Conservation (phyloP, 2,888 invertebrate genomes). For the Invenusta paracnida region DNA sequence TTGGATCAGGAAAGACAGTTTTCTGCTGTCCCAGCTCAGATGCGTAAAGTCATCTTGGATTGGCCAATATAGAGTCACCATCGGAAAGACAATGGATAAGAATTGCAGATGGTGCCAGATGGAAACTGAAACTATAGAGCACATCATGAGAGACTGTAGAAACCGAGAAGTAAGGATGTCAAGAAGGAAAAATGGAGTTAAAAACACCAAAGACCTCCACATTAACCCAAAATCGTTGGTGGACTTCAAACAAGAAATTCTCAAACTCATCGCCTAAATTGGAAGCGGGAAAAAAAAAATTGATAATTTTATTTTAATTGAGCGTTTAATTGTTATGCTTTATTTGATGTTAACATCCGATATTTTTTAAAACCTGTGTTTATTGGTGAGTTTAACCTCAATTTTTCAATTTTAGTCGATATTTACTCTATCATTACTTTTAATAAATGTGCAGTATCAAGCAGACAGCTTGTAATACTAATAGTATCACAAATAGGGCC, state of each 20-base stretch:
- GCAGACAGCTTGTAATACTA: too few relatives aligned
- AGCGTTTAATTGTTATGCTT: too few relatives aligned
- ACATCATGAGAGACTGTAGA: background rate
- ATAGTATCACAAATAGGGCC: too few relatives aligned
- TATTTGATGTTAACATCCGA: too few relatives aligned
- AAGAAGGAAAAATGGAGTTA: background rate
- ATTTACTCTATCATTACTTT: too few relatives aligned
- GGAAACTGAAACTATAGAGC: background rate
- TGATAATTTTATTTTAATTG: too few relatives aligned
- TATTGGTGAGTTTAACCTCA: too few relatives aligned
- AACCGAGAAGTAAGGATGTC: background rate
- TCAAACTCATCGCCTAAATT: background rate
- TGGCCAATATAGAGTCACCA: background rate
- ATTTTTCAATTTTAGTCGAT: too few relatives aligned
- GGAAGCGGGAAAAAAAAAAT: background rate
- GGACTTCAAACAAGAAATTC: background rate
- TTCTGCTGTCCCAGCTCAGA: too few relatives aligned
- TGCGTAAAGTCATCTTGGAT: background rate
- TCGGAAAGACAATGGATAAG: background rate
- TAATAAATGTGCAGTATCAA: too few relatives aligned
- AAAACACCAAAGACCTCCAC: background rate
- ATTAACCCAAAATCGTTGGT: background rate
- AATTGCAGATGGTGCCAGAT: background rate
- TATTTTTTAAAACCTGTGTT: too few relatives aligned
- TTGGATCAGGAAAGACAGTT: too few relatives aligned